These are phyloP conservation scores for Platyrinchus mystaceus DNA, from an alignment of 2,797 vertebrate species.

Conservation along the genomic window DNA sequence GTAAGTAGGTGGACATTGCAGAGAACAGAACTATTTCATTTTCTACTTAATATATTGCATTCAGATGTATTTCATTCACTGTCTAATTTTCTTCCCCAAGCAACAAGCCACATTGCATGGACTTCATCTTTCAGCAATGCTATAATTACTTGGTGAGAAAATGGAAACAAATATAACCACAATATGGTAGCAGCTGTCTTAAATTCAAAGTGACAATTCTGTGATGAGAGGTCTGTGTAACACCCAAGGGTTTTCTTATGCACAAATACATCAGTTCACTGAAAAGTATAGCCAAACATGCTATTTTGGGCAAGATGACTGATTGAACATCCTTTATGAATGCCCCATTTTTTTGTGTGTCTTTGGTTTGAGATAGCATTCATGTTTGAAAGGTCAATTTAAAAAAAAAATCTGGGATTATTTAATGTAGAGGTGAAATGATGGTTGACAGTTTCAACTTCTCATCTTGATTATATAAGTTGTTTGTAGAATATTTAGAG, in stretches of 20 bases:
- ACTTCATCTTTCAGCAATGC: constrained; percentile 11
- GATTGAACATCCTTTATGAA: neutral
- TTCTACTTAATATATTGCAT: neutral
- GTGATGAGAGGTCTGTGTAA: constrained; percentile 34
- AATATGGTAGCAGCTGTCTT: constrained; percentile 9
- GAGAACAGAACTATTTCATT: neutral
- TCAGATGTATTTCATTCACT: neutral
- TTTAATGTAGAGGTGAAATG: constrained; percentile 75
- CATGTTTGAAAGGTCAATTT: constrained; percentile 71
- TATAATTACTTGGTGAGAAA: neutral
- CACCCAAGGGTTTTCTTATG: neutral
- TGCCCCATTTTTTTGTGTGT: constrained; percentile 7
- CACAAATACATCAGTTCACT: neutral
- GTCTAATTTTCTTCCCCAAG: neutral
- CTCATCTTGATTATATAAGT: constrained; percentile 71
- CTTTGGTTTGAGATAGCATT: constrained; percentile 27
- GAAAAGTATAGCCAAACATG: neutral
- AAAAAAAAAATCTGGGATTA: constrained; percentile 68
- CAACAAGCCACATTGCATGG: neutral
- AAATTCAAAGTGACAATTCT: constrained; percentile 35
- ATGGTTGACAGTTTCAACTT: constrained; percentile 75
- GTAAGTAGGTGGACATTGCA: neutral
- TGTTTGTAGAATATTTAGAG: constrained; percentile 77
- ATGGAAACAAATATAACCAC: neutral
- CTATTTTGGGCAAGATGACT: neutral